A percentile compares a stretch with the other conserved stretches of the same genome.
phyloP scores from a whole-genome alignment of 2,888 invertebrate species.

The Drosophila colorata region DNA sequence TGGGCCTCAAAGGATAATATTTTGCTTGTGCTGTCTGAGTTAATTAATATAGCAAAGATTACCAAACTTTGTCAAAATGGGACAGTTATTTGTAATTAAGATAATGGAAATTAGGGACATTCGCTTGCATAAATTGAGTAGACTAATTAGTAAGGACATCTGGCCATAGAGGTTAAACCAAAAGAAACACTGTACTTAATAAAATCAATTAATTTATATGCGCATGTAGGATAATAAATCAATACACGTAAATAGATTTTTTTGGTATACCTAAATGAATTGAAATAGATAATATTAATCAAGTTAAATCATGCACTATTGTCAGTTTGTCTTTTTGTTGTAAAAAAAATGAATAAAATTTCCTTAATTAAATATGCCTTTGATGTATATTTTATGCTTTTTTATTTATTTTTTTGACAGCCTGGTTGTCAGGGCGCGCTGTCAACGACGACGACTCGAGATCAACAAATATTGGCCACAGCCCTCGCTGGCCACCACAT shows the following conservation, averaged over 20 bases:
- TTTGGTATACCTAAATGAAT: neutral
- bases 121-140: neutral
- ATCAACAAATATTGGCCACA: constrained; percentile 49
- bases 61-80: neutral
- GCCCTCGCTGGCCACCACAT: constrained; percentile 4
- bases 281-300: constrained; percentile 7
- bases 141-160: neutral
- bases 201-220: too few species aligned
- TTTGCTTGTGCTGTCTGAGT: constrained; percentile 1
- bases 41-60: constrained; percentile 24
- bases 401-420: constrained; percentile 24
- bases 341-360: constrained; percentile 14
- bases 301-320: neutral
- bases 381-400: constrained; percentile 15
- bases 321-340: neutral
- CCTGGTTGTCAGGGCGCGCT: constrained; percentile 55
- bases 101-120: neutral
- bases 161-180: neutral
- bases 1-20: constrained; percentile 17
- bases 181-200: too few species aligned
- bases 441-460: constrained; percentile 56
- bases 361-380: constrained; percentile 45
- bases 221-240: too few species aligned
- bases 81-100: constrained; percentile 1
- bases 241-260: too few species aligned